Percentiles rank a stretch among this genome's conserved stretches.
Evolutionary conservation across 2,113 vertebrate species (phyloP).

Genomic region (Fulica atra): DNA sequence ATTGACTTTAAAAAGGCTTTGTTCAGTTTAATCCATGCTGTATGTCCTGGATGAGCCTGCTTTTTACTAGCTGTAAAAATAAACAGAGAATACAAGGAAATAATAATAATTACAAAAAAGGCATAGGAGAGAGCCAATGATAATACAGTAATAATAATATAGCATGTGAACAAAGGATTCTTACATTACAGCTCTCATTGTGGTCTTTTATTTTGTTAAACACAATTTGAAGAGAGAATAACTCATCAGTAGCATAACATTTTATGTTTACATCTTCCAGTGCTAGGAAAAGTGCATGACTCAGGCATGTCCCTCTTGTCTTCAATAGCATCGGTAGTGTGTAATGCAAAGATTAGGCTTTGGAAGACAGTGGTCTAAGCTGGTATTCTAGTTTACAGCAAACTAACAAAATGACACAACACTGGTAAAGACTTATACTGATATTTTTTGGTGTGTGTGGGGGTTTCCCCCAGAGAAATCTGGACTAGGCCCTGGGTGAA

Average conservation of each 20-base stretch:
- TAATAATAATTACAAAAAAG: slow-evolving; percentile 3
- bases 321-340: fast-evolving
- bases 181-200: background rate
- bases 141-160: slow-evolving; percentile 5
- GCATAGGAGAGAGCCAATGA: background rate
- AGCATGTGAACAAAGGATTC: background rate
- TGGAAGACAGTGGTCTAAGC: background rate
- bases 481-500: background rate
- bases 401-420: background rate
- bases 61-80: slow-evolving; percentile 37
- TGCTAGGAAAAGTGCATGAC: background rate
- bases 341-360: background rate
- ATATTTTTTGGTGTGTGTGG: background rate
- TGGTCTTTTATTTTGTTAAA: slow-evolving; percentile 5
- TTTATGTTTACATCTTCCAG: background rate
- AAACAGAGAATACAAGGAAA: slow-evolving; percentile 35
- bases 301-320: background rate
- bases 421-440: background rate
- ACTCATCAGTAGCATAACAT: background rate
- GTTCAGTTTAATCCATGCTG: slow-evolving; percentile 5
- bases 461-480: background rate
- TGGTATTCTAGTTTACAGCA: background rate
- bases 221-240: background rate
- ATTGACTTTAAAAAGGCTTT: slow-evolving; percentile 31
- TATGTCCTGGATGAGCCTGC: slow-evolving; percentile 2